phyloP scores from a whole-genome alignment of 2,113 vertebrate species.

The Zosterops japonicus region DNA sequence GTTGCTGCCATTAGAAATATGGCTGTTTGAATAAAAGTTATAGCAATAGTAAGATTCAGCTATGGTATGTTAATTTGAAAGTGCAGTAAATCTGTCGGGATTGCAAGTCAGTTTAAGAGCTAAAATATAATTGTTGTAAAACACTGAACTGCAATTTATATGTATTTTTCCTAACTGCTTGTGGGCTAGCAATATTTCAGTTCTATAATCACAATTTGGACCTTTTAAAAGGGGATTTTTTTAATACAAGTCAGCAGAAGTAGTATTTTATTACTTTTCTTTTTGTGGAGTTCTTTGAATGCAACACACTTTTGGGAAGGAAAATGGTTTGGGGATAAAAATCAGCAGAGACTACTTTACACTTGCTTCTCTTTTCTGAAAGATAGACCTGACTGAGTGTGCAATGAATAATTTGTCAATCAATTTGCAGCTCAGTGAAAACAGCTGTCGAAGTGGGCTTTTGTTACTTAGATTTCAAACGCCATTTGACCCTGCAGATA shows the following conservation, averaged over 20 bases:
- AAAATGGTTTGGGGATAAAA: constrained; percentile 15
- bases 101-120: constrained; percentile 21
- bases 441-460: neutral
- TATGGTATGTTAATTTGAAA: constrained; percentile 56
- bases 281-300: constrained; percentile 12
- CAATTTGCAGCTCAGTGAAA: neutral
- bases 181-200: constrained; percentile 19
- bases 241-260: constrained; percentile 8
- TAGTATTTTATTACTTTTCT: constrained; percentile 1
- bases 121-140: constrained; percentile 60
- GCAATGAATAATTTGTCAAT: neutral
- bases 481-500: neutral
- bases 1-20: constrained; percentile 38
- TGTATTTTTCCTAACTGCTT: constrained; percentile 16
- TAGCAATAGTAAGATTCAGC: constrained; percentile 26
- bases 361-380: neutral
- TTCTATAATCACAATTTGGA: constrained; percentile 41
- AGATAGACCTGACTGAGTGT: neutral
- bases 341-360: neutral
- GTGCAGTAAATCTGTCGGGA: constrained; percentile 33
- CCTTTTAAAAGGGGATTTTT: neutral
- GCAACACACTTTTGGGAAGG: neutral
- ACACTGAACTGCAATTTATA: constrained; percentile 7
- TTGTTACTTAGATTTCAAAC: neutral
- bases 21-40: constrained; percentile 48